These are phyloP conservation scores for Euzophera pinguis DNA, from an alignment of 2,888 invertebrate genomes.

Conservation along the genomic window DNA sequence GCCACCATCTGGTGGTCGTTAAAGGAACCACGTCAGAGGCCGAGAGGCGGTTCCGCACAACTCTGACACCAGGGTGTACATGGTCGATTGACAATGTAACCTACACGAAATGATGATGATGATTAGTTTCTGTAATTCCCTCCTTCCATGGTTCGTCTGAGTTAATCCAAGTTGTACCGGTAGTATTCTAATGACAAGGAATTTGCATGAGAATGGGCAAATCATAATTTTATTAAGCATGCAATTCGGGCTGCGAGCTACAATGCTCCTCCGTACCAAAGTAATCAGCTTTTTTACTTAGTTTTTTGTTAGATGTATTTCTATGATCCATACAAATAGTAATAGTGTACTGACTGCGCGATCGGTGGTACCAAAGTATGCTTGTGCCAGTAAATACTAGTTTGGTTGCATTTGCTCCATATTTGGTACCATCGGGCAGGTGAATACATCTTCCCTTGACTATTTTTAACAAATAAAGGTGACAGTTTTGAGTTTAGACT, in stretches of 20 bases:
- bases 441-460: too few relatives aligned
- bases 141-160: background rate
- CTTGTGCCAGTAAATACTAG: too few relatives aligned
- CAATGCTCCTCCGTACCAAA: background rate
- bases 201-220: conserved; percentile 12
- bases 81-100: too few relatives aligned
- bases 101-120: background rate
- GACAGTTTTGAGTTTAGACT: too few relatives aligned
- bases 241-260: conserved; percentile 10
- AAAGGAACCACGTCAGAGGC: too few relatives aligned
- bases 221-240: conserved; percentile 13
- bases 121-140: background rate
- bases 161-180: conserved; percentile 6
- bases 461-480: too few relatives aligned
- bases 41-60: too few relatives aligned
- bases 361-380: too few relatives aligned
- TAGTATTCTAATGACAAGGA: conserved; percentile 9
- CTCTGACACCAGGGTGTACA: too few relatives aligned
- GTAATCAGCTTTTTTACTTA: conserved; percentile 9
- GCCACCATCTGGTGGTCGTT: too few relatives aligned
- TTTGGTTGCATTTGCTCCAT: too few relatives aligned
- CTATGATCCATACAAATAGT: background rate
- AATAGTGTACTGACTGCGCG: background rate
- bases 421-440: too few relatives aligned
- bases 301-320: background rate